Evolutionary conservation across 2,888 invertebrate genomes (phyloP).

Genomic region (Dioctria rufipes): DNA sequence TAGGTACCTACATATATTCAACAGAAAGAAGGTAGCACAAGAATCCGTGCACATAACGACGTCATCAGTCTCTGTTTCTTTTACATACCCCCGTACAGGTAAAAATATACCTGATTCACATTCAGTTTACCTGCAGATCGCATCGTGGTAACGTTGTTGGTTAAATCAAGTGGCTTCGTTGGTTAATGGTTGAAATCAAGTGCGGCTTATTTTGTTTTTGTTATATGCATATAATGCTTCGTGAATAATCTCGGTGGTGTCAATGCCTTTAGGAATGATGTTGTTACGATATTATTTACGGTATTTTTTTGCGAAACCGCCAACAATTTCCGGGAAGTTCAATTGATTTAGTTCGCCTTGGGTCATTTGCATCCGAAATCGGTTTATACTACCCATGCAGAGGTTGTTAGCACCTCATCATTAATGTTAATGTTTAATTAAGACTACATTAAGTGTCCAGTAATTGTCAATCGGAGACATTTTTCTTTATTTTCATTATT

Average conservation of each 20-base stretch:
- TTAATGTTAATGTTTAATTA: conserved; percentile 1
- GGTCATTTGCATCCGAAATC: not conserved
- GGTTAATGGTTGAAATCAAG: conserved; percentile 20
- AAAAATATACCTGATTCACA: conserved; percentile 52
- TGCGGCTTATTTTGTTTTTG: conserved; percentile 44
- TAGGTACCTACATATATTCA: not conserved
- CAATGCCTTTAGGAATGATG: conserved; percentile 2
- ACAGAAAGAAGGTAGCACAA: not conserved
- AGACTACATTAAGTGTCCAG: not conserved
- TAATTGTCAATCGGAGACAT: not conserved
- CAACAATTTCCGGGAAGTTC: conserved; percentile 28
- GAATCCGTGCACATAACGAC: conserved; percentile 23
- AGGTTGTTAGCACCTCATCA: conserved; percentile 5
- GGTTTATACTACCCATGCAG: not conserved
- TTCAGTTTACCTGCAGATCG: conserved; percentile 60
- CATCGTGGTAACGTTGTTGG: conserved; percentile 58
- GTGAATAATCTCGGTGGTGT: conserved; percentile 31
- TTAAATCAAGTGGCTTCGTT: not conserved
- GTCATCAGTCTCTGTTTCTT: conserved; percentile 20
- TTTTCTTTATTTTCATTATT: not conserved
- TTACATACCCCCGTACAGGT: conserved; percentile 55
- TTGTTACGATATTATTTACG: not conserved
- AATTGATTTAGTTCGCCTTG: not conserved
- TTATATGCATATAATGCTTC: not conserved
- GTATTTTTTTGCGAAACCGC: conserved; percentile 7